Evolutionary conservation across 2,797 vertebrate species (phyloP), one percentile per base, ranked within the genome.

Genomic region (Malurus splendens): DNA sequence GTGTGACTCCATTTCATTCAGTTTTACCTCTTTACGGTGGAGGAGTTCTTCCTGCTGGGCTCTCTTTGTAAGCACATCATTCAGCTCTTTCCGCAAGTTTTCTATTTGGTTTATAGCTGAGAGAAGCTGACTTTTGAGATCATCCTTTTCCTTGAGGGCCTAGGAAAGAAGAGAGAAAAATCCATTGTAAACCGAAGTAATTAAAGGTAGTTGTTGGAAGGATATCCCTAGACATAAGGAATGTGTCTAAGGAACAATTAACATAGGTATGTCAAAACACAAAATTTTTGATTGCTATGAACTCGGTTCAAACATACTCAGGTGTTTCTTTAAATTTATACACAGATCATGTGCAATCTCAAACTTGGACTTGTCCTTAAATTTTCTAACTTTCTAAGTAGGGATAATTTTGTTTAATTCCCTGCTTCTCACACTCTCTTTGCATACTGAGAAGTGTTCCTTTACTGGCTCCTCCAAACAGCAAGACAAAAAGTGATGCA

Each of bases 11-110:
- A 96, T 93, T 91, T 98, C 98, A 42, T 92, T 97, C 68, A 99
- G 95, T 81, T 98, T 98, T 91, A 97, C 94, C 62, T 98, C 98
- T 93, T 98, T 98, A 80, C 96, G 96, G 44, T 96, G 97, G 47
- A 98, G 95, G 44, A 98, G 98, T 77, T 99, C 99, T 87, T 99
- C 98, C 33, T 99, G 98, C 90, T 97, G 97, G 74, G 98, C 98
- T 82, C 98, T 97, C n/a, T 97, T 98, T 70, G 97, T 96, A 73
- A 99, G 96, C 47, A 97, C 97, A 52, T 98, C 98, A 36, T 96
- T 94, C 48, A 99, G 95, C 91, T 99, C 98, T 94, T 98, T 98
- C 61, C 92, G 97, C 91, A 98, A 97, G 10, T 87, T 98, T 94
- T 99, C 99, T 30, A 97, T 96, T 93, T 99, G 98, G 93, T 98